Base-by-base conservation (phyloP, 2,113 vertebrate genomes). In the Pogona vitticeps region DNA sequence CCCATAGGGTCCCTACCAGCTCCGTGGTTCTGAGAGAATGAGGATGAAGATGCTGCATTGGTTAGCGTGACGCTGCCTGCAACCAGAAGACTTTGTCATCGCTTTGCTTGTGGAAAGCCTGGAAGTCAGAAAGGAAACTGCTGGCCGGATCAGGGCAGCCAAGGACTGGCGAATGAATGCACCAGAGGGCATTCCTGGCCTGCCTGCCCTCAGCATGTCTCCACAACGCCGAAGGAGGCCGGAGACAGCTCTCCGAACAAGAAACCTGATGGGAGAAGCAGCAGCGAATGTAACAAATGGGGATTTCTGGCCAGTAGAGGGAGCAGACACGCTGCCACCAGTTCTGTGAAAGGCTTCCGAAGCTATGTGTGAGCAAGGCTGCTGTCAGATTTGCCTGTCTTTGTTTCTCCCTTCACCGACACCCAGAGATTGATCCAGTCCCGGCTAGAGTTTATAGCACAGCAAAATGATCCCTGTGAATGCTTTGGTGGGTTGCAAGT, bases 241-340 rank as follows among this genome's bases (percentile, higher is more conserved):
- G 46, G 31, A 3, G 36, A 40, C 8, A 56, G 36, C 6, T 40
- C 26, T 78, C 17, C n/a, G 58, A 68, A 86, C 26, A 59, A 40
- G 17, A n/a, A 65, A n/a, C 28, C n/a, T 13, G 46, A 12, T 38
- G 58, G 17, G 23, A 63, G 71, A 73, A 31, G 13, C 15, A 72
- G 63, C 82, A 73, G 40, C 72, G 70, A 73, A 61, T 3, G 46
- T 6, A 63, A 58, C 84, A 42, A 59, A 71, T 10, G 38, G 13
- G 59, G 3, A 38, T 58, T 59, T 79, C 26, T 79, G 33, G 26
- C 84, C 84, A 86, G 65, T 59, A 86, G 84, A 79, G 76, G 76
- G 76, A 71, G 84, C 7, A 42, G 33, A 71, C 20, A 61, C 52
- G 1, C 76, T 86, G 36, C 76, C 83, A 85, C 83, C 8, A 20